Evolutionary conservation across 1,140 invertebrate species (phyloP).

Genomic region (Manduca sexta): DNA sequence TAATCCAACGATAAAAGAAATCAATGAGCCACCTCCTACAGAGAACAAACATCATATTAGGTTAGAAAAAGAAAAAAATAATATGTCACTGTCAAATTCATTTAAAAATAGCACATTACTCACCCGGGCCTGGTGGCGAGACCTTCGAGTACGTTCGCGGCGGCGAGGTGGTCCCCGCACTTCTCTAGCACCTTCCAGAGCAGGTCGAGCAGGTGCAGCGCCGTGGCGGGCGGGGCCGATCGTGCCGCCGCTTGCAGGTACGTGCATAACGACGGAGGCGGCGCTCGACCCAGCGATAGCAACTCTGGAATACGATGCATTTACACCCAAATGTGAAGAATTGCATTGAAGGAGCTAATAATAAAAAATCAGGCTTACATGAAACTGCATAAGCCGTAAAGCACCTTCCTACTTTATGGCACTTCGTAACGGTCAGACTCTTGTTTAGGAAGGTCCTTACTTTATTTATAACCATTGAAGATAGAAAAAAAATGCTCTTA

Average conservation of each 20-base stretch:
- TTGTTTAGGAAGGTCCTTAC: too few relatives aligned
- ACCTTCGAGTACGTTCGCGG: constrained; percentile 92
- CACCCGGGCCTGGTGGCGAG: constrained; percentile 89
- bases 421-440: too few relatives aligned
- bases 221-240: constrained; percentile 58
- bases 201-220: constrained; percentile 85
- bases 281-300: constrained; percentile 75
- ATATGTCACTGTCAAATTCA: too few relatives aligned
- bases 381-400: neutral
- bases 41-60: too few relatives aligned
- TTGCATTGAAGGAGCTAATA: neutral
- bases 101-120: constrained; percentile 21
- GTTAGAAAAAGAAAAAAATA: too few relatives aligned
- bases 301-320: constrained; percentile 75
- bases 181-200: constrained; percentile 98
- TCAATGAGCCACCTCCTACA: too few relatives aligned
- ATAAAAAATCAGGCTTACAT: neutral
- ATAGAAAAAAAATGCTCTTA: too few relatives aligned
- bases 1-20: too few relatives aligned
- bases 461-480: too few relatives aligned
- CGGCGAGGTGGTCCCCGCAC: constrained; percentile 91
- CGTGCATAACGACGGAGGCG: constrained; percentile 86
- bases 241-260: constrained; percentile 79
- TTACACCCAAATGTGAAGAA: neutral
- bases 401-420: too few relatives aligned